Conservation (phyloP, 2,113 vertebrate genomes). For the Nycticryphes semicollaris region DNA sequence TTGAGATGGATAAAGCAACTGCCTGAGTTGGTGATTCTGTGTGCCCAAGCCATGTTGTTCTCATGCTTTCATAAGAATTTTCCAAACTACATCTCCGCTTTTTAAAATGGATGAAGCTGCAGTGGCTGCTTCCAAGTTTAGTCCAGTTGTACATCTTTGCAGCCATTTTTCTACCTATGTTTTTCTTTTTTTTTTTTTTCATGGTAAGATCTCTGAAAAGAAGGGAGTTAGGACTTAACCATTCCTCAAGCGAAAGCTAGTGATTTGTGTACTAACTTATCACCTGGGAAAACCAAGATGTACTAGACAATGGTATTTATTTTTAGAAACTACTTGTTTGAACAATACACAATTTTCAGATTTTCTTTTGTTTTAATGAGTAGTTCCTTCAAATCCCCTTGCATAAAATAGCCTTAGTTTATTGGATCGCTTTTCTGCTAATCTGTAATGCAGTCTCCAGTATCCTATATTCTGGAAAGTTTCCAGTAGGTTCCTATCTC, state of each 20-base stretch:
- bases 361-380: background rate
- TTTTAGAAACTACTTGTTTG: background rate
- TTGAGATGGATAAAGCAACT: background rate
- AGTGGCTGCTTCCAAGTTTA: background rate
- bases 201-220: background rate
- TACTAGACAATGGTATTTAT: background rate
- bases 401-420: background rate
- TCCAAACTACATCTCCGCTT: background rate
- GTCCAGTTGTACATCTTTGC: background rate
- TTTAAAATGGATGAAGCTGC: background rate
- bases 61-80: background rate
- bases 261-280: background rate
- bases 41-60: background rate
- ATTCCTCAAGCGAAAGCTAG: background rate
- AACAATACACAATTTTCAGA: background rate
- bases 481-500: constrained; percentile 16
- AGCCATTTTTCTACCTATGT: background rate
- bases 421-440: background rate
- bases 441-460: background rate
- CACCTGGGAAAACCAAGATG: background rate
- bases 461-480: background rate
- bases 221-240: background rate
- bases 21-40: background rate
- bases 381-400: background rate
- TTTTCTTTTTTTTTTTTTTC: background rate